These are phyloP conservation scores for Pachyramphus minor DNA, from an alignment of 2,113 vertebrate species.

Conservation along the genomic window DNA sequence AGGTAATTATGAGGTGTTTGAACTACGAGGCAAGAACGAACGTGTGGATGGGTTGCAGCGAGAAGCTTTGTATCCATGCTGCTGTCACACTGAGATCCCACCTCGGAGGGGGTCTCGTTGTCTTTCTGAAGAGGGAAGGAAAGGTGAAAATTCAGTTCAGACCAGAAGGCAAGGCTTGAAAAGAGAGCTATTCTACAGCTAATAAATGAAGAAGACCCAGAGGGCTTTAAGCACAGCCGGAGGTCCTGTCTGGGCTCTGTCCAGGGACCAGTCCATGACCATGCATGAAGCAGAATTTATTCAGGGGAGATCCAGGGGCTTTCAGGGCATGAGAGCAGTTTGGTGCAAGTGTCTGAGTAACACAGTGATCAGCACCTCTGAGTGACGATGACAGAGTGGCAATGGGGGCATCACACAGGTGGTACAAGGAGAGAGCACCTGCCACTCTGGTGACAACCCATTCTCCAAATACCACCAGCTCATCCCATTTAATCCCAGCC, in stretches of 20 bases:
- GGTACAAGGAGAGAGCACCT: not conserved
- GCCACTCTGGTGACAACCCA: not conserved
- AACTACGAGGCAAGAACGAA: not conserved
- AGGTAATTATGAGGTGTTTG: not conserved
- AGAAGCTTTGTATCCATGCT: not conserved
- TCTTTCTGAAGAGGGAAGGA: not conserved
- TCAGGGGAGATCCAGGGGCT: not conserved
- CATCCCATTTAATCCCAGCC: not conserved
- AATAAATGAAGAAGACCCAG: not conserved
- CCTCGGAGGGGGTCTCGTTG: not conserved
- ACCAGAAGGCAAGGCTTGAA: not conserved
- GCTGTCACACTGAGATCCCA: not conserved
- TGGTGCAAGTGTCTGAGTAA: not conserved
- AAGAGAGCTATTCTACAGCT: not conserved
- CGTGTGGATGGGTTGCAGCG: not conserved
- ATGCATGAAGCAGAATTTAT: not conserved
- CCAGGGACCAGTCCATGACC: not conserved
- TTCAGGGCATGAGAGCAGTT: not conserved
- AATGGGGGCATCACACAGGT: accelerated
- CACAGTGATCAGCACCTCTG: not conserved
- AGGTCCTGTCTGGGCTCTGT: not conserved
- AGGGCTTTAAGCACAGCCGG: not conserved
- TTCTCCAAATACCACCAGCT: not conserved
- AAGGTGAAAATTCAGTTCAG: not conserved
- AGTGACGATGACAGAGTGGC: not conserved